phyloP scores from a whole-genome alignment of 2,888 invertebrate species.

The Drosophila demipolita region DNA sequence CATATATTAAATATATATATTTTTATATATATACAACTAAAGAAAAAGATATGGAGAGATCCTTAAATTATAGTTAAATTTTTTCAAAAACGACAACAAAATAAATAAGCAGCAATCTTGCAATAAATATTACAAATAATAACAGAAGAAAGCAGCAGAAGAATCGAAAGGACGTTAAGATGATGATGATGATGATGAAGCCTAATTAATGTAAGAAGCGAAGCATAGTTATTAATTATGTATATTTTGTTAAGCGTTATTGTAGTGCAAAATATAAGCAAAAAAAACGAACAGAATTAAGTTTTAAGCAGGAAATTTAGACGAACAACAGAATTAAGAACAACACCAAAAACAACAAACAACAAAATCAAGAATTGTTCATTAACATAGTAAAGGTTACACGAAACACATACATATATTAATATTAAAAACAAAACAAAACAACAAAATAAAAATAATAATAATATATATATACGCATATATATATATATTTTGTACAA shows the following conservation, averaged over 20 bases:
- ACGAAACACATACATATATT: conserved; percentile 32
- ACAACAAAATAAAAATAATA: neutral
- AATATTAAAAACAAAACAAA: conserved; percentile 12
- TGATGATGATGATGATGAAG: conserved; percentile 34
- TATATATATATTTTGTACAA: conserved; percentile 79
- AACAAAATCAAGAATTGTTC: conserved; percentile 55
- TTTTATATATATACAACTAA: conserved; percentile 61
- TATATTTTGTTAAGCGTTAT: conserved; percentile 82
- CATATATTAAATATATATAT: conserved; percentile 58
- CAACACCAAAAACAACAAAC: conserved; percentile 11
- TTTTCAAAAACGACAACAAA: conserved; percentile 63
- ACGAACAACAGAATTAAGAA: conserved; percentile 26
- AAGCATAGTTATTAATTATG: conserved; percentile 69
- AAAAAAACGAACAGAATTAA: conserved; percentile 58
- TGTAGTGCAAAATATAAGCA: conserved; percentile 63
- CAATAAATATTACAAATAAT: conserved; percentile 49
- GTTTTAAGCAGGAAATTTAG: conserved; percentile 59
- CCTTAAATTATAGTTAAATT: conserved; percentile 71
- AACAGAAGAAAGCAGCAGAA: conserved; percentile 17
- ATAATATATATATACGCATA: conserved; percentile 22
- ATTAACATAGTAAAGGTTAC: conserved; percentile 60
- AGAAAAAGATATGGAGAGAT: conserved; percentile 26
- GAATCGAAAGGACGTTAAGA: conserved; percentile 8
- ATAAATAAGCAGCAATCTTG: conserved; percentile 47
- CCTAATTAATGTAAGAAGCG: conserved; percentile 42